phyloP scores from a whole-genome alignment of 2,113 vertebrate genomes.

The Xiphophorus maculatus region DNA sequence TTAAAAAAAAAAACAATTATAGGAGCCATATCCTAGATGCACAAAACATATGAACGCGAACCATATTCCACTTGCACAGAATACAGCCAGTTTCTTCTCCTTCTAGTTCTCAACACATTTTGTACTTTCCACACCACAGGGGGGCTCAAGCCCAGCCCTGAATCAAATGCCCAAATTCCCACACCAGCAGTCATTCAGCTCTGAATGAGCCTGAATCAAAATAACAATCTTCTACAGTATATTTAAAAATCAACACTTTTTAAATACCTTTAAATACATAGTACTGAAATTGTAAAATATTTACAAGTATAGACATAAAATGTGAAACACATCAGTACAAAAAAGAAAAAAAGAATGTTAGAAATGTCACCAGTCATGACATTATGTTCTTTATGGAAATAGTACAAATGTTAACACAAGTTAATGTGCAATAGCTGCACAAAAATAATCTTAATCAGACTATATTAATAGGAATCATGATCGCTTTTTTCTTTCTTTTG shows the following conservation, averaged over 20 bases:
- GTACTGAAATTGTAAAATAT: slow-evolving; percentile 60
- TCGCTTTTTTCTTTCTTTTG: slow-evolving; percentile 26
- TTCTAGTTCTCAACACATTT: too few relatives aligned
- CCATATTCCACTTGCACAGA: too few relatives aligned
- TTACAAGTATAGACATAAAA: slow-evolving; percentile 51
- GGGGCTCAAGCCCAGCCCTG: too few relatives aligned
- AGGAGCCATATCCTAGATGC: too few relatives aligned
- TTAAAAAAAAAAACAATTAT: too few relatives aligned
- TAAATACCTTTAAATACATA: slow-evolving; percentile 39
- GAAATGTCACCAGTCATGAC: slow-evolving; percentile 34
- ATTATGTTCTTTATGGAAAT: slow-evolving; percentile 24
- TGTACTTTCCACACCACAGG: too few relatives aligned
- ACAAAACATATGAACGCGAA: too few relatives aligned
- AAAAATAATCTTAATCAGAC: slow-evolving; percentile 46
- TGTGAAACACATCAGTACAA: slow-evolving; percentile 35
- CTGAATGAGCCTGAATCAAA: too few relatives aligned
- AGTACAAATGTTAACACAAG: slow-evolving; percentile 32
- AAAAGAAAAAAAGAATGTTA: slow-evolving; percentile 20
- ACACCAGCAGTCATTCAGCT: too few relatives aligned
- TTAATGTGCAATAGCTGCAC: slow-evolving; percentile 47
- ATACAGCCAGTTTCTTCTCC: too few relatives aligned
- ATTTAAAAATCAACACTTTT: slow-evolving; percentile 43
- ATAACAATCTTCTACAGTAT: slow-evolving; percentile 15
- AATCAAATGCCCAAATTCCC: too few relatives aligned
- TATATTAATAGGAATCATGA: slow-evolving; percentile 79